phyloP scores from a whole-genome alignment of 2,888 invertebrate genomes.

The Eulithis testata region DNA sequence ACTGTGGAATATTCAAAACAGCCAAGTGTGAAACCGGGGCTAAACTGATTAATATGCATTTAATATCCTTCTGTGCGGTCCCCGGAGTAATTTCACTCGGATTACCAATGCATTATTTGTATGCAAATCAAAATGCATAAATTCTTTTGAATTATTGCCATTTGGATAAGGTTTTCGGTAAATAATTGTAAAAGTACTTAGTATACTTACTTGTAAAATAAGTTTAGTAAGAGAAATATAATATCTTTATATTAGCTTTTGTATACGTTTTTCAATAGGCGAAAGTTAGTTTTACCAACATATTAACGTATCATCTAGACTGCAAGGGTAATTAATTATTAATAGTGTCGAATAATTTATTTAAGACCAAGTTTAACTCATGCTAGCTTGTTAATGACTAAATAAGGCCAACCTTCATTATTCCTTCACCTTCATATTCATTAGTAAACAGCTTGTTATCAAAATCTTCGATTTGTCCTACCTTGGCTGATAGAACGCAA shows the following conservation, averaged over 20 bases:
- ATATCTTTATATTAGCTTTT: no score
- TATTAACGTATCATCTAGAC: no score
- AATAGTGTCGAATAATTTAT: no score
- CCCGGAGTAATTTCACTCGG: conserved; percentile 64
- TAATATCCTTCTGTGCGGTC: conserved; percentile 56
- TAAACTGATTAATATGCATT: conserved; percentile 68
- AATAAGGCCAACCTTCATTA: background rate
- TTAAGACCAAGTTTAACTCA: no score
- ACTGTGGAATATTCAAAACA: conserved; percentile 44
- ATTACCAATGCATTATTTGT: conserved; percentile 72
- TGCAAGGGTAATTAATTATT: no score
- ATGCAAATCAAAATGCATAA: conserved; percentile 66
- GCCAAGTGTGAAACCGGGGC: conserved; percentile 47
- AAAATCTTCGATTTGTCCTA: conserved; percentile 41
- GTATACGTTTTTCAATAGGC: no score
- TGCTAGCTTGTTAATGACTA: no score
- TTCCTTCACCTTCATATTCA: no score
- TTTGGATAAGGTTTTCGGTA: conserved; percentile 7
- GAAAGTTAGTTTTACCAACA: no score
- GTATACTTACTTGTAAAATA: background rate
- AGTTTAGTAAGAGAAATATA: no score
- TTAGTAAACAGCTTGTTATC: conserved; percentile 39
- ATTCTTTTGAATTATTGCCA: conserved; percentile 43
- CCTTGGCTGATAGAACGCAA: conserved; percentile 39
- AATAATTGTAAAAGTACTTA: background rate